These are phyloP conservation scores for Rhyacichthys aspro DNA, from an alignment of 2,797 vertebrate genomes.

Conservation along the genomic window DNA sequence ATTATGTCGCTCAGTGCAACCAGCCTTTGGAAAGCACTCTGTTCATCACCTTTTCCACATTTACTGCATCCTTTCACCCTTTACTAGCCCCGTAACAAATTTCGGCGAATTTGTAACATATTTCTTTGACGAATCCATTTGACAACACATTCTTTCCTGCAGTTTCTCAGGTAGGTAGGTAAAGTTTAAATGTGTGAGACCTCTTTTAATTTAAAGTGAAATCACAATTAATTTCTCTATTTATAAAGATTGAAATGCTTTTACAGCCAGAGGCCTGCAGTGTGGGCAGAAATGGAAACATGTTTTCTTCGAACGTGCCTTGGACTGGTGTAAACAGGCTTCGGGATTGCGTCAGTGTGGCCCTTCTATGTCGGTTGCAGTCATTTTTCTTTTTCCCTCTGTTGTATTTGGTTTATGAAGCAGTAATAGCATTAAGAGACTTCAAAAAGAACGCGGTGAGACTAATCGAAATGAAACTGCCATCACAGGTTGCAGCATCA, in stretches of 20 bases:
- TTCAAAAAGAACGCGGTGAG: conserved; percentile 20
- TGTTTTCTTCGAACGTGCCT: conserved; percentile 6
- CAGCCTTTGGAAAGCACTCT: too few species aligned
- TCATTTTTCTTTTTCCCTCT: conserved; percentile 10
- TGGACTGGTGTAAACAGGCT: conserved; percentile 27
- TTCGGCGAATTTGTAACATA: too few species aligned
- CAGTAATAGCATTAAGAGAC: conserved; percentile 17
- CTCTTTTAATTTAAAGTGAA: too few species aligned
- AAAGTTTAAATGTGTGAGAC: too few species aligned
- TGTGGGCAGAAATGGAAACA: conserved; percentile 1
- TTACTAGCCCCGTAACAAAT: too few species aligned
- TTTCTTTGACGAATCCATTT: too few species aligned
- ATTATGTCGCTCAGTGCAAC: too few species aligned
- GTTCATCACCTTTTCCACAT: too few species aligned
- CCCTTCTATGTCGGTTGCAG: conserved; percentile 24
- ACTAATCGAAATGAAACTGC: conserved; percentile 13
- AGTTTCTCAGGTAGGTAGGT: too few species aligned
- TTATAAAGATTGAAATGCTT: neutral
- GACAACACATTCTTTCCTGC: too few species aligned
- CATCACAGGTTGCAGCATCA: conserved; percentile 34
- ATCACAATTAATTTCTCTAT: too few species aligned
- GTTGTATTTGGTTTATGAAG: conserved; percentile 12
- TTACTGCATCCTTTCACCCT: too few species aligned
- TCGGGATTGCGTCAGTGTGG: conserved; percentile 35
- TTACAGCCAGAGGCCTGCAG: neutral